These are phyloP conservation scores for Tolypeutes matacus DNA, from an alignment of 2,797 vertebrate genomes.

Conservation along the genomic window DNA sequence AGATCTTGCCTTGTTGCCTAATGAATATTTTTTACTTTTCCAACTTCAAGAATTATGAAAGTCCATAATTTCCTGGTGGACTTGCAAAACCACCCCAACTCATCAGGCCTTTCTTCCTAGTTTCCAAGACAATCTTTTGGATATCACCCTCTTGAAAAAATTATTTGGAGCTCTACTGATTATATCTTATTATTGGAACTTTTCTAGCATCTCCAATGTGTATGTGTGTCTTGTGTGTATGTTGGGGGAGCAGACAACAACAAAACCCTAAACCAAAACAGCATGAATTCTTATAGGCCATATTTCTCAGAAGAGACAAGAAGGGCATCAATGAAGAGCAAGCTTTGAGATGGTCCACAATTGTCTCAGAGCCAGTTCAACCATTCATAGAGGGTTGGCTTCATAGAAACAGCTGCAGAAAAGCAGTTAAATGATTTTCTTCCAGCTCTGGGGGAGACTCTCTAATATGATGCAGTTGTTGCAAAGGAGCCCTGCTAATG, in stretches of 20 bases:
- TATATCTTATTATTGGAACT: constrained; percentile 33
- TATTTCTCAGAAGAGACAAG: constrained; percentile 64
- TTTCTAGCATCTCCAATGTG: constrained; percentile 50
- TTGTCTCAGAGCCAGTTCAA: constrained; percentile 55
- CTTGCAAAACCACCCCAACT: constrained; percentile 15
- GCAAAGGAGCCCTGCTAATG: constrained; percentile 62
- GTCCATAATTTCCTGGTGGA: background rate
- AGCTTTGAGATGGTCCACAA: background rate
- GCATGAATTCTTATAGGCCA: constrained; percentile 54
- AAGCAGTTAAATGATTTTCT: constrained; percentile 77
- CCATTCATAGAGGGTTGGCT: background rate
- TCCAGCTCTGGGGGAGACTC: constrained; percentile 46
- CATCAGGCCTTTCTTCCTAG: background rate
- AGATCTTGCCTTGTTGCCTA: background rate
- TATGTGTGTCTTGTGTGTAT: background rate
- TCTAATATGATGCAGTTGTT: constrained; percentile 69
- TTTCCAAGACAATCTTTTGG: constrained; percentile 9
- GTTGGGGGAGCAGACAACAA: background rate
- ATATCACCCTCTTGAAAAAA: background rate
- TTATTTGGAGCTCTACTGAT: constrained; percentile 21
- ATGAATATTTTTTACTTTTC: background rate
- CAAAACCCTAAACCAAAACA: constrained; percentile 19
- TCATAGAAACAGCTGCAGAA: constrained; percentile 56
- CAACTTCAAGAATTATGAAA: constrained; percentile 12
- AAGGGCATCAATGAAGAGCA: constrained; percentile 49